phyloP scores from a whole-genome alignment of 2,888 invertebrate species.

The Stegophylla sp. region DNA sequence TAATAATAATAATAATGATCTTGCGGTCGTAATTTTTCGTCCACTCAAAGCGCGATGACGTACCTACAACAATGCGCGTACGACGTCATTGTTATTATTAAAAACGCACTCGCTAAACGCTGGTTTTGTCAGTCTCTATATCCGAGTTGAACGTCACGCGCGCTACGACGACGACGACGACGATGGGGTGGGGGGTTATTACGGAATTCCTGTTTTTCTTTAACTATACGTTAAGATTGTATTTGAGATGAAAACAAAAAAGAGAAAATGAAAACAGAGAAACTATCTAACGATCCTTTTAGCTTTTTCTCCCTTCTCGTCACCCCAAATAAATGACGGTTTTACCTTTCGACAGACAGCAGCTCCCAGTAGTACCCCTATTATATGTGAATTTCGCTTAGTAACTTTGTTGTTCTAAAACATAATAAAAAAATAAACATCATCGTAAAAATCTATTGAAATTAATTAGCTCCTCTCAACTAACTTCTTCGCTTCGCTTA shows the following conservation, averaged over 20 bases:
- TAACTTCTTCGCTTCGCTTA: no score
- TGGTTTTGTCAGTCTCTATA: constrained; percentile 10
- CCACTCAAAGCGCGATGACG: neutral
- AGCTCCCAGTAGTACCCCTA: neutral
- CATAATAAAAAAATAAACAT: neutral
- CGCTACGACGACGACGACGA: neutral
- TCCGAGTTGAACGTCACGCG: neutral
- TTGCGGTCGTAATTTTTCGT: neutral
- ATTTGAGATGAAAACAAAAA: constrained; percentile 21
- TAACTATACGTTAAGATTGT: neutral
- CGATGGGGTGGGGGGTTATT: neutral
- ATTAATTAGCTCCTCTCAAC: no score
- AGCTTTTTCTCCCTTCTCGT: neutral
- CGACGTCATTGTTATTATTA: neutral
- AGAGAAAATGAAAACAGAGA: neutral
- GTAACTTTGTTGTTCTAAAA: neutral
- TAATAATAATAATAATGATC: neutral
- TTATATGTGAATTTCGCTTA: neutral
- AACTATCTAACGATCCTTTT: neutral
- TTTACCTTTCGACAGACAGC: constrained; percentile 29
- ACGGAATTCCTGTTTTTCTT: neutral
- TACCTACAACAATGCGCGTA: neutral
- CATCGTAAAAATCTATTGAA: no score
- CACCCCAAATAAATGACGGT: neutral
- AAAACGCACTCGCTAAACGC: neutral